Base-by-base conservation (phyloP, 1,140 invertebrate genomes). In the Campoletis sonorensis region DNA sequence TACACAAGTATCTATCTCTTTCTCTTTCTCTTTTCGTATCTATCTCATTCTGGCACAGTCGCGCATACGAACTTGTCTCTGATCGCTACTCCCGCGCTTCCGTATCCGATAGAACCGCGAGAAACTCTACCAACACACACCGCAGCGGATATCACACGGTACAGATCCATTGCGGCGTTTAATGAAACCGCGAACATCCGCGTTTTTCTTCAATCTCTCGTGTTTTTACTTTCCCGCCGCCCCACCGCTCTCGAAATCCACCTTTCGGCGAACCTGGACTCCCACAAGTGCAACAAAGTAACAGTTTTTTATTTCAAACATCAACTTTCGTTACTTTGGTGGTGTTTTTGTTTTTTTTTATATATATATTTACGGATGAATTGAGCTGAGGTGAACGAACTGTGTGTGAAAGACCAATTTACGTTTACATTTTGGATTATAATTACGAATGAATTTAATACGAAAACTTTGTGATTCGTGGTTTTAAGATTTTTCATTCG, bases 31-130 rank as follows among this genome's bases (percentile, higher is more conserved):
- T 67, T 4, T 11, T 67, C 18, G 2, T 67, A 67, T 67, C 23
- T 67, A 3, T 67, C 67, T 33, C 27, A 33, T 70, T 70, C 67
- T 70, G 27, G 67, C 27, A 70, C 30, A 70, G 67, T 33, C 67
- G 67, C 26, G 67, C 30, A 70, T 33, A 70, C 67, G 23, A 70
- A 33, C 30, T 30, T 70, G 27, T 70, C 67, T 30, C 27, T 70
- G 67, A 33, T 30, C 67, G 67, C 26, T 70, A 18, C 27, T 33
- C 67, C 27, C 67, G 67, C 67, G 67, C 18, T 70, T 70, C 67
- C 67, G 67, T 70, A 70, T 70, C 67, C 67, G 67, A 30, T 30
- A 70, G 67, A 70, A 23, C 61, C 61, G 61, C 61, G 61, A 64
- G 61, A 64, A 64, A 26, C 21, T 23, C 61, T 64, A 64, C 21